These are phyloP conservation scores for Sciurus vulgaris DNA, from an alignment of 2,797 vertebrate genomes.

Conservation along the genomic window DNA sequence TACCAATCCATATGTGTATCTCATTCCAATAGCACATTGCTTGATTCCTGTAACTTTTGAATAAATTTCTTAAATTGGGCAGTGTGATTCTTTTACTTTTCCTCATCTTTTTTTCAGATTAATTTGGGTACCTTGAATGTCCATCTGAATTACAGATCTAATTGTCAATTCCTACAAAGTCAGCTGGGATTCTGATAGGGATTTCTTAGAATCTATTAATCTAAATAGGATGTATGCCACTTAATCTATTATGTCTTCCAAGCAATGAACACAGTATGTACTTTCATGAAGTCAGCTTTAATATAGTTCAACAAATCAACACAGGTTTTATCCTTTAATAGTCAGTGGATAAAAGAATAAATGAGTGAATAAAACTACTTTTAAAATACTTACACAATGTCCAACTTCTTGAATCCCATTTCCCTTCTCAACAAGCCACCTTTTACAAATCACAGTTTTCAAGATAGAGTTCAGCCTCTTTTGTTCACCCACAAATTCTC, in stretches of 20 bases:
- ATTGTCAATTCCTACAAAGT: not conserved
- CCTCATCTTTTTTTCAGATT: not conserved
- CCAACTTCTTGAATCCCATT: not conserved
- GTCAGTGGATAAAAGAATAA: not conserved
- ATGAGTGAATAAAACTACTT: not conserved
- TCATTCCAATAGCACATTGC: not conserved
- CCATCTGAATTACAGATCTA: not conserved
- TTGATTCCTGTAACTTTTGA: not conserved
- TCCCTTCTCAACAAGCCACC: not conserved
- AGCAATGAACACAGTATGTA: not conserved
- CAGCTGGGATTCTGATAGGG: not conserved
- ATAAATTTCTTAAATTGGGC: not conserved
- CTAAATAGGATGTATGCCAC: not conserved
- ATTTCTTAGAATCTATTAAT: not conserved
- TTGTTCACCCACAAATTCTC: not conserved
- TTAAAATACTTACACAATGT: not conserved
- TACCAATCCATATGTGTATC: not conserved
- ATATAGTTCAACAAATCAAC: not conserved
- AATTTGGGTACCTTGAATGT: not conserved
- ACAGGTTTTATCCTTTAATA: not conserved
- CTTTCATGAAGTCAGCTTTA: not conserved
- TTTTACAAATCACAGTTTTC: not conserved
- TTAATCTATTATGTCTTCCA: not conserved
- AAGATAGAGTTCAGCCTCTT: not conserved
- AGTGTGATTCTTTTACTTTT: not conserved